Percentiles rank a stretch among this genome's conserved stretches.
These are phyloP conservation scores for Serinus canaria DNA, from an alignment of 2,113 vertebrate species.

Conservation along the genomic window DNA sequence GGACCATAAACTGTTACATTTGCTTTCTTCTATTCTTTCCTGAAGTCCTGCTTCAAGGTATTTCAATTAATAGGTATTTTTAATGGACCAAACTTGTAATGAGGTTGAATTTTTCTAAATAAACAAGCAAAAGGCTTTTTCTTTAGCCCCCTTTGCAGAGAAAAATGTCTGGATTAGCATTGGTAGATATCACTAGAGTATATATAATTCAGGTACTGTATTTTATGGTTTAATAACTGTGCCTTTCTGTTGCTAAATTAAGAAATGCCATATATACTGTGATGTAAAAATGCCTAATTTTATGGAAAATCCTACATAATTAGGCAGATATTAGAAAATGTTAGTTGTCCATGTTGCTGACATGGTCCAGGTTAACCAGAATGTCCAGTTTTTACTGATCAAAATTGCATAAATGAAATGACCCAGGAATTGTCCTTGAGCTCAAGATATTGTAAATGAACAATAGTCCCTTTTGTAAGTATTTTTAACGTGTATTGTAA, in stretches of 20 bases:
- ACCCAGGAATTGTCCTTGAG: slow-evolving; percentile 48
- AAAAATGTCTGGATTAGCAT: slow-evolving; percentile 57
- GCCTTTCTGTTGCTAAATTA: slow-evolving; percentile 80
- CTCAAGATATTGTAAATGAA: slow-evolving; percentile 48
- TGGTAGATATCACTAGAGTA: slow-evolving; percentile 14
- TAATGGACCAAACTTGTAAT: slow-evolving; percentile 70
- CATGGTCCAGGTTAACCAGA: slow-evolving; percentile 18
- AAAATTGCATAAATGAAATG: slow-evolving; percentile 34
- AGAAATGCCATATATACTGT: slow-evolving; percentile 78
- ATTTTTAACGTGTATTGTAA: slow-evolving; percentile 70
- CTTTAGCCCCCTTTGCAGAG: slow-evolving; percentile 38
- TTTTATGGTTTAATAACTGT: slow-evolving; percentile 77
- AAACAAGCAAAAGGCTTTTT: neutral
- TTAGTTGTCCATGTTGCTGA: slow-evolving; percentile 3
- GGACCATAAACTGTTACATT: slow-evolving; percentile 33
- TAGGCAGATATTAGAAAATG: slow-evolving; percentile 61
- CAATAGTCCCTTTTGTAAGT: slow-evolving; percentile 66
- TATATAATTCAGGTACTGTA: slow-evolving; percentile 74
- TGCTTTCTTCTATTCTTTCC: slow-evolving; percentile 17
- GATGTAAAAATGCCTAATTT: slow-evolving; percentile 65
- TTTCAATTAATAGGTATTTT: slow-evolving; percentile 51
- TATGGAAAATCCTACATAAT: slow-evolving; percentile 52
- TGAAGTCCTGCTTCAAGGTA: slow-evolving; percentile 43
- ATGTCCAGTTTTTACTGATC: slow-evolving; percentile 23
- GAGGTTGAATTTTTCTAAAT: slow-evolving; percentile 31